Evolutionary conservation across 2,888 invertebrate species (phyloP), one percentile per base, ranked within the genome.

Genomic region (Oeneis ivallda): DNA sequence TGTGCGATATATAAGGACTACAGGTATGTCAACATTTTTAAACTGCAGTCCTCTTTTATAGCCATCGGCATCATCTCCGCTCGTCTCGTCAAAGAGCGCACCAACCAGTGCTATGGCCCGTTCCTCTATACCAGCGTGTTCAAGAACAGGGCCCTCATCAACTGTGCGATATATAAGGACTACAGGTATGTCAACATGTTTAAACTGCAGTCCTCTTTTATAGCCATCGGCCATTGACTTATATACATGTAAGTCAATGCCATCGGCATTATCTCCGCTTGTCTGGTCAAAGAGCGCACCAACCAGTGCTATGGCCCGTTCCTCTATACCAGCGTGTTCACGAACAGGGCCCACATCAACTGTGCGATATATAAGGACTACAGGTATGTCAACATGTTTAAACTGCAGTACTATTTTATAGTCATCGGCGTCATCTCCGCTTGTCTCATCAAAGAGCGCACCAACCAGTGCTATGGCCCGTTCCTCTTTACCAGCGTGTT

Each of bases 301-400:
- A 88, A 88, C 70, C 86, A 87, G 66, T 90, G 89, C 72, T 86
- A 88, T 69, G 89, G 89, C 0, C 89, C 89, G 0, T 90, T 89
- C 76, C 80, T 90, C 0, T 89, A 89, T 65, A 90, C 89, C 43
- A 89, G 88, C 72, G 70, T 90, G 60, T 90, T 73, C 62, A 88
- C 87, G 71, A 89, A 90, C 67, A 76, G 87, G 8, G 85, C 87
- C 73, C 87, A 89, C 62, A 86, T 90, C 19, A 85, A 86, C 0
- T 90, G 89, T 62, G 81, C 89, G 26, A 84, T 90, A 43, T 86
- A 79, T 61, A 90, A 90, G 69, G 86, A 89, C 49, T 9, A 19
- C 19, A 15, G 19, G 49, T 49, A 47, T 19, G 15, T 13, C n/a
- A 6, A n/a, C 6, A 13, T n/a, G 13, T 15, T n/a, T 26, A 26